Evolutionary conservation across 2,113 vertebrate species (phyloP).

Genomic region (Rhagologus leucostigma): DNA sequence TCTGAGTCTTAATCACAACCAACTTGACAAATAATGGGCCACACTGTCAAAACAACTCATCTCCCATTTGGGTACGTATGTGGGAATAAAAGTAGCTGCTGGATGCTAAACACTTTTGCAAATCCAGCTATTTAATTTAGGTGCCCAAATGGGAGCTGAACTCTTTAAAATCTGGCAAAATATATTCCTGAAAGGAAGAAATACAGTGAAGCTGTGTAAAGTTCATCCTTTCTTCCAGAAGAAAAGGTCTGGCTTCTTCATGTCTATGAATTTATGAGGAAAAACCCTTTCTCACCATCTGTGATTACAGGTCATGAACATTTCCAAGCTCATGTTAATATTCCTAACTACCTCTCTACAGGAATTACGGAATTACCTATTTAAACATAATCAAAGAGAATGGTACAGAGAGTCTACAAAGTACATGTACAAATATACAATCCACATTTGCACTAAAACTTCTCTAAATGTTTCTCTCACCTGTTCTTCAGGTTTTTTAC

Average conservation of each 20-base stretch:
- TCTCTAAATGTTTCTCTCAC: background rate
- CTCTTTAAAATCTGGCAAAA: conserved; percentile 38
- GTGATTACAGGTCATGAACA: conserved; percentile 34
- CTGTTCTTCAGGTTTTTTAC: background rate
- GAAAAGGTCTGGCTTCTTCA: conserved; percentile 31
- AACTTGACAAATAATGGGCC: conserved; percentile 37
- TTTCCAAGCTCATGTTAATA: conserved; percentile 1
- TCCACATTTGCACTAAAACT: background rate
- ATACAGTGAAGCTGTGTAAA: conserved; percentile 38
- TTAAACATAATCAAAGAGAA: conserved; percentile 19
- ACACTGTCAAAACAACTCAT: conserved; percentile 38
- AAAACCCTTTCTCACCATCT: background rate
- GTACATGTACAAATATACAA: background rate
- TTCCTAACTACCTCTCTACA: background rate
- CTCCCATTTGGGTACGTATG: background rate
- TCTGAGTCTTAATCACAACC: conserved; percentile 43
- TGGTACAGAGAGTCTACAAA: background rate
- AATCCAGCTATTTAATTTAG: conserved; percentile 46
- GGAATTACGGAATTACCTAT: conserved; percentile 45
- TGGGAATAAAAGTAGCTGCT: conserved; percentile 44
- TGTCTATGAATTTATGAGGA: conserved; percentile 38
- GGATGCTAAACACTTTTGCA: conserved; percentile 43
- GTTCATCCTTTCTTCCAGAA: conserved; percentile 41
- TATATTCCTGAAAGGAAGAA: conserved; percentile 24
- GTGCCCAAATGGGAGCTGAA: conserved; percentile 23